Conservation (phyloP, 2,797 vertebrate species). For the Gymnodraco acuticeps region DNA sequence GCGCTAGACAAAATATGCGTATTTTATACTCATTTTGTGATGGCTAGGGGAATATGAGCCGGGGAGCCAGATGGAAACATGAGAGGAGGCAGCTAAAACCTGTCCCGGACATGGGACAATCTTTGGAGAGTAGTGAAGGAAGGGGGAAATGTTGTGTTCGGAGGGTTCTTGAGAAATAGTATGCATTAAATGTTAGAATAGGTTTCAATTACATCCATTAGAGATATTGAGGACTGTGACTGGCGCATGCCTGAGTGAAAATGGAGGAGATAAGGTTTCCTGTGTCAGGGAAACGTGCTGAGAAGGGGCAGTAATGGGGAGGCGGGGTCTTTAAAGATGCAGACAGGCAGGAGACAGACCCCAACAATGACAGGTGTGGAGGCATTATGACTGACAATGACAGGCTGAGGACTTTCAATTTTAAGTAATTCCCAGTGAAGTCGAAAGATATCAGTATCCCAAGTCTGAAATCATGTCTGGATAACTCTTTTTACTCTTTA, state of each 20-base stretch:
- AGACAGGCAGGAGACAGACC: conserved; percentile 64
- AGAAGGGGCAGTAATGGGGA: conserved; percentile 28
- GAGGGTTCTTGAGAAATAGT: conserved; percentile 24
- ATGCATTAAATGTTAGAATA: conserved; percentile 47
- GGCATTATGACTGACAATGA: conserved; percentile 18
- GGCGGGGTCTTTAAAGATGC: conserved; percentile 36
- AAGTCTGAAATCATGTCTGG: not conserved
- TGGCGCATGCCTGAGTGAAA: conserved; percentile 56
- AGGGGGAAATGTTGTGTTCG: not conserved
- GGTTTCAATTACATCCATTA: conserved; percentile 70
- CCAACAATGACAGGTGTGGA: conserved; percentile 54
- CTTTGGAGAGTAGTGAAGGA: conserved; percentile 25
- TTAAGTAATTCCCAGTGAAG: conserved; percentile 10
- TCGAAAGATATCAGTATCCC: not conserved
- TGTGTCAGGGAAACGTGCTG: conserved; percentile 38
- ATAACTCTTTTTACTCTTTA: not conserved
- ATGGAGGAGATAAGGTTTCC: conserved; percentile 66
- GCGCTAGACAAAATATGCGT: not conserved
- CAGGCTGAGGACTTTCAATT: conserved; percentile 19
- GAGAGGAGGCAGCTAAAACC: conserved; percentile 33
- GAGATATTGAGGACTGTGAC: conserved; percentile 57
- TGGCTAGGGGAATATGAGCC: conserved; percentile 42
- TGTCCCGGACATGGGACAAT: conserved; percentile 31
- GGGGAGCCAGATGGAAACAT: conserved; percentile 58
- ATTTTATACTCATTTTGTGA: conserved; percentile 34